These are phyloP conservation scores for Norana najaformis DNA, from an alignment of 2,888 invertebrate genomes.

Conservation along the genomic window DNA sequence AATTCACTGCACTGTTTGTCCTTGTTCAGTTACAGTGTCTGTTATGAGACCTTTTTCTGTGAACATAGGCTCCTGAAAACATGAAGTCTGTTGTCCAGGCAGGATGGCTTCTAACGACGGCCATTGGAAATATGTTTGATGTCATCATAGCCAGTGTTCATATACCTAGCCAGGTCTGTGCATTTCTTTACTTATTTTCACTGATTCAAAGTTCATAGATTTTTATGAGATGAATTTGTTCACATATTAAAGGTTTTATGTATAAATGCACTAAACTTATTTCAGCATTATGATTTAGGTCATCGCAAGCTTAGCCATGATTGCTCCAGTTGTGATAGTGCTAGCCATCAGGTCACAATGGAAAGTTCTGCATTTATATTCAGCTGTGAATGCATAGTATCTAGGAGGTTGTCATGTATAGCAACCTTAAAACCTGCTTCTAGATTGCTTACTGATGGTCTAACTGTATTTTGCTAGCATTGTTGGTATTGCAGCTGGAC, in stretches of 20 bases:
- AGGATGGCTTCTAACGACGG: conserved; percentile 89
- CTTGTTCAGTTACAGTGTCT: not conserved
- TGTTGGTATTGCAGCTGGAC: no score
- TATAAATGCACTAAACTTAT: not conserved
- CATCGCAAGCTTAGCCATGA: not conserved
- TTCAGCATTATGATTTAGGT: no score
- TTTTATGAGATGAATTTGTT: not conserved
- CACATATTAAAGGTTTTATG: no score
- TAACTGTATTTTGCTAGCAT: no score
- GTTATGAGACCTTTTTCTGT: not conserved
- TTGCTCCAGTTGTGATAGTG: not conserved
- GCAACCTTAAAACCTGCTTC: not conserved
- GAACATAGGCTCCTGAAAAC: conserved; percentile 74
- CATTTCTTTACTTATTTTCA: not conserved
- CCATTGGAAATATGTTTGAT: conserved; percentile 90
- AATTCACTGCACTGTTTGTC: no score
- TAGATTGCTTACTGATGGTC: not conserved
- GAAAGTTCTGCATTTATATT: not conserved
- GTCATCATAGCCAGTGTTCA: conserved; percentile 82
- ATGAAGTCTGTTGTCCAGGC: conserved; percentile 95
- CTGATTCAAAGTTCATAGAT: not conserved
- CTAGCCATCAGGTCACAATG: not conserved
- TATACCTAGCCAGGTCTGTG: conserved; percentile 74
- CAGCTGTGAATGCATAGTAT: not conserved
- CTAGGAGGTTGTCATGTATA: not conserved